Conservation (phyloP, 2,797 vertebrate species). For the Todus mexicanus region DNA sequence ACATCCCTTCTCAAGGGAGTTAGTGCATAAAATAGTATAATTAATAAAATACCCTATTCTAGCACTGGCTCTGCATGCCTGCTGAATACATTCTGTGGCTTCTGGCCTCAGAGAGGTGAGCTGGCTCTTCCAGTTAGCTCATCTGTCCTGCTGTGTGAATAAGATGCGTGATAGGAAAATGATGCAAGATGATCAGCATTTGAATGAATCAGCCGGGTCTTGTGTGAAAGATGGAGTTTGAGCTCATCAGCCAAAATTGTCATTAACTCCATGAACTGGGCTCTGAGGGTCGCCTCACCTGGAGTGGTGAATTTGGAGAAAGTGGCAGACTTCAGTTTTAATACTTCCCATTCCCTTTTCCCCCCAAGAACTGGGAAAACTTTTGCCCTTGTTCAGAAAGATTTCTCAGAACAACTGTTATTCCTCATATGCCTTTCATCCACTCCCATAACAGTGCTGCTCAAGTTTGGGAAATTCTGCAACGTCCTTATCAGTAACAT, state of each 20-base stretch:
- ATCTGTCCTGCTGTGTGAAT: background rate
- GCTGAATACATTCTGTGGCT: background rate
- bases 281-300: background rate
- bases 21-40: background rate
- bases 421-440: background rate
- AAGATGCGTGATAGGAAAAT: background rate
- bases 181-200: background rate
- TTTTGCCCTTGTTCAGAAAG: background rate
- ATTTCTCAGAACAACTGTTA: background rate
- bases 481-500: background rate
- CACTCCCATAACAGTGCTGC: background rate
- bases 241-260: background rate
- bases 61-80: background rate
- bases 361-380: background rate
- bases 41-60: background rate
- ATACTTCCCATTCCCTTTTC: background rate
- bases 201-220: background rate
- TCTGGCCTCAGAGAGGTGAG: background rate
- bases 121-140: background rate
- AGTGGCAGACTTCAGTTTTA: background rate
- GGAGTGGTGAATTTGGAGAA: background rate
- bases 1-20: background rate
- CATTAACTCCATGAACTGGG: rapidly evolving
- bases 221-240: too few species aligned
- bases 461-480: background rate